Evolutionary conservation across 2,113 vertebrate genomes (phyloP), one percentile per base, ranked within the genome.

Genomic region (Myodes glareolus): DNA sequence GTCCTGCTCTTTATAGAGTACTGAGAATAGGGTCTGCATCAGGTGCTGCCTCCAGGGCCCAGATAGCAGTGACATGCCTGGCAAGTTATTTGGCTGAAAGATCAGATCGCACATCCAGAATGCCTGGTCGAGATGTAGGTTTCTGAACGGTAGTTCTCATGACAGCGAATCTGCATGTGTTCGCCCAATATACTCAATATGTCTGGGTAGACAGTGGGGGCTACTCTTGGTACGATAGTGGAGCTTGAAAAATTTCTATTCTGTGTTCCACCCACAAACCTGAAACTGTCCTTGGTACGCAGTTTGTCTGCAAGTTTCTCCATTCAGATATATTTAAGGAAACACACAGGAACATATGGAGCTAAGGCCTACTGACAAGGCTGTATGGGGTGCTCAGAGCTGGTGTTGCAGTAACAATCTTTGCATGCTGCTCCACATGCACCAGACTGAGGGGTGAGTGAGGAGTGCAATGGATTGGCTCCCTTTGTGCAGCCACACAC

Each of bases 21-120:
- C 52, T 42, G 31, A 95, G 88, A 91, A 90, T 13, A 52, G 45
- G 42, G 11, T 97, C 96, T 61, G 80, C 42, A 11, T 85, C 90
- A 96, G 33, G 36, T 80, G 92, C 31, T 91, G 47, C 90, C 92
- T 47, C 58, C 93, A 97, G 86, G 42, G 3, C 70, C 93, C 96
- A 7, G 50, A 75, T 21, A 87, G 52, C 14, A 68, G 77, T 75
- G 93, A 80, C 75, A 68, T 93, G 58, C 33, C 6, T 9, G 39
- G 31, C 8, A 80, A 92, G 1, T 19, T n/a, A 73, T 92, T 92
- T 94, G 55, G 17, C 65, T 95, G 52, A 75, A 21, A 65, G 7
- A 92, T 88, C 82, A 94, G 33, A 95, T 90, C 42, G 80, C 78
- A 50, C 63, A 95, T 76, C 89, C 80, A 89, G 1, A 50, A 82